These are phyloP conservation scores for Piaya cayana DNA, from an alignment of 2,113 vertebrate genomes.

Conservation along the genomic window DNA sequence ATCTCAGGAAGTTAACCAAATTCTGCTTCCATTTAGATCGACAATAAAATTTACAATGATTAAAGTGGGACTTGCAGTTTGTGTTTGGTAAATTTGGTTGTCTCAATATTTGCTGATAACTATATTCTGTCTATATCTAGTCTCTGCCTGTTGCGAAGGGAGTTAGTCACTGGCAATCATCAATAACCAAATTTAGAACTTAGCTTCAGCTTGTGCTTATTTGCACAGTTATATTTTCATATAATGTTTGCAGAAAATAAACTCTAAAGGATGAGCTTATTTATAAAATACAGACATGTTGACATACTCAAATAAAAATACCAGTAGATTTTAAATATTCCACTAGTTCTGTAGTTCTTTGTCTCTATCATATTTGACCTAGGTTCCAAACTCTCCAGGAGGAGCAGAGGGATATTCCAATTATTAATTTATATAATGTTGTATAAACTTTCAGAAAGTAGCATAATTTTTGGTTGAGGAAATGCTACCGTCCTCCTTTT, in stretches of 20 bases:
- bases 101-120: not conserved
- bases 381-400: not conserved
- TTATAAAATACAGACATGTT: not conserved
- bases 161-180: not conserved
- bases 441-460: not conserved
- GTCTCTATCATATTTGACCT: not conserved
- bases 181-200: not conserved
- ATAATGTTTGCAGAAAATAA: not conserved
- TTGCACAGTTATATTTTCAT: not conserved
- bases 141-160: not conserved
- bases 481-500: not conserved
- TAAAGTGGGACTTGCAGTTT: not conserved
- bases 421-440: not conserved
- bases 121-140: not conserved
- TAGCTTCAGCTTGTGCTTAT: not conserved
- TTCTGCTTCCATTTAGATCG: conserved; percentile 3
- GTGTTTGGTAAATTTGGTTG: not conserved
- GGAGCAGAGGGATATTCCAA: not conserved
- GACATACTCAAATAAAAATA: not conserved
- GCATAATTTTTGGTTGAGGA: not conserved
- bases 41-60: not conserved
- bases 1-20: conserved; percentile 3
- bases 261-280: not conserved
- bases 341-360: not conserved
- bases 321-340: not conserved